Base-by-base conservation (phyloP, 2,797 vertebrate genomes). In the Enteromius anoplus region DNA sequence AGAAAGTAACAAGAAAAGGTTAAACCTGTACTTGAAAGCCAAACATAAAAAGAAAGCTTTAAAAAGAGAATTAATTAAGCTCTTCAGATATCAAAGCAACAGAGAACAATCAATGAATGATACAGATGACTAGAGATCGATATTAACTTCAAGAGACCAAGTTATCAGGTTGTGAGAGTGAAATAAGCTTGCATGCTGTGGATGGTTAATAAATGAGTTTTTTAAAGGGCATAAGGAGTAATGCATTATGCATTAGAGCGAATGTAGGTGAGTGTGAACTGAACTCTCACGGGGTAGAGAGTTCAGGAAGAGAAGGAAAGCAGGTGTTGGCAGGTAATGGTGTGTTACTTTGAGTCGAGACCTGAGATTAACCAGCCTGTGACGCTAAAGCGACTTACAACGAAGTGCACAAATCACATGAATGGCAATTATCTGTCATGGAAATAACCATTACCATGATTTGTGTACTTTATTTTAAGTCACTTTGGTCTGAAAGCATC, bases 281-380 rank as follows among this genome's bases (percentile, higher is more conserved):
- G 37, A 82, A 40, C 4, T 75, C 34, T 75, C 47, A 53, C 9
- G 45, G 37, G 81, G 68, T 68, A 45, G 64, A 55, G 71, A 29
- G 34, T 37, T 78, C 47, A n/a, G 21, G 40, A 45, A 73, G 37
- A 58, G 66, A 62, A 32, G 79, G 55, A 69, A 82, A 86, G 77
- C 85, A 85, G 80, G 80, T 86, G 78, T 60, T 81, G 45, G 72
- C 80, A 83, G 45, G 71, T 86, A 85, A 64, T 84, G 65, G 75
- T 65, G 77, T 81, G 79, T 55, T 79, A 53, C 32, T 65, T 64
- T 75, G 75, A 65, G 64, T 71, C 23, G 72, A 80, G 81, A 80
- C 65, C 73, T 75, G 66, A 85, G 65, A 85, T 82, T 55, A 80
- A 75, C 58, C 23, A 65, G 78, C 49, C 69, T 68, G 45, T 42